Percentiles rank a stretch among this genome's conserved stretches.
Conservation (phyloP, 2,888 invertebrate species). For the Perizoma affinitatum region DNA sequence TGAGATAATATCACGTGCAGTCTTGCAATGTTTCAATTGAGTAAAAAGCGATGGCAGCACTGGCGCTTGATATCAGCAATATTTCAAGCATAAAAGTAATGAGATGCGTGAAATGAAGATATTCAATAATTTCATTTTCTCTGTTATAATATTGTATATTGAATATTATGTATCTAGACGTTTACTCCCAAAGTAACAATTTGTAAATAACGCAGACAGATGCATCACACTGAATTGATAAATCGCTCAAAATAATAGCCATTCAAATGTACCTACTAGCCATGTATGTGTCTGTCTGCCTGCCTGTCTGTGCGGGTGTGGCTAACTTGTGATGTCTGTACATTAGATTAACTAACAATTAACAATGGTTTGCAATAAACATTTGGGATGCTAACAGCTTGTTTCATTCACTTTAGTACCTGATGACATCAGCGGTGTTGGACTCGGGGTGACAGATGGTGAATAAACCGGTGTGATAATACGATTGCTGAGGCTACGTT, state of each 20-base stretch:
- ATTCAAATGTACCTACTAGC: too few relatives aligned
- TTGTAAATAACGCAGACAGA: conserved; percentile 21
- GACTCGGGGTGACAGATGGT: too few relatives aligned
- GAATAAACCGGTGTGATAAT: too few relatives aligned
- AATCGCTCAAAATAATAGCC: too few relatives aligned
- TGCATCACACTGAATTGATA: not conserved
- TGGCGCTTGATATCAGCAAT: too few relatives aligned
- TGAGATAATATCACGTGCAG: conserved; percentile 7
- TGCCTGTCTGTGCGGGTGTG: conserved; percentile 10
- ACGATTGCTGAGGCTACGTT: too few relatives aligned
- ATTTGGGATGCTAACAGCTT: conserved; percentile 61
- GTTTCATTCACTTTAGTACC: conserved; percentile 59
- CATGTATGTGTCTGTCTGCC: conserved; percentile 7
- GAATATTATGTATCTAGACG: conserved; percentile 11
- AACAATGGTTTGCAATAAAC: conserved; percentile 50
- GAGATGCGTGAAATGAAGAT: too few relatives aligned
- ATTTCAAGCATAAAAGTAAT: too few relatives aligned
- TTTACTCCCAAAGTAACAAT: conserved; percentile 20
- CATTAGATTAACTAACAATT: conserved; percentile 16
- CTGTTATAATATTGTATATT: not conserved
- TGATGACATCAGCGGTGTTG: conserved; percentile 6
- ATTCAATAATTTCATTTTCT: too few relatives aligned
- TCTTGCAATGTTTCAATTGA: too few relatives aligned
- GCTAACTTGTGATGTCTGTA: conserved; percentile 28
- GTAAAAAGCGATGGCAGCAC: too few relatives aligned